Conservation (phyloP, 2,113 vertebrate species). For the Noctilio leporinus region DNA sequence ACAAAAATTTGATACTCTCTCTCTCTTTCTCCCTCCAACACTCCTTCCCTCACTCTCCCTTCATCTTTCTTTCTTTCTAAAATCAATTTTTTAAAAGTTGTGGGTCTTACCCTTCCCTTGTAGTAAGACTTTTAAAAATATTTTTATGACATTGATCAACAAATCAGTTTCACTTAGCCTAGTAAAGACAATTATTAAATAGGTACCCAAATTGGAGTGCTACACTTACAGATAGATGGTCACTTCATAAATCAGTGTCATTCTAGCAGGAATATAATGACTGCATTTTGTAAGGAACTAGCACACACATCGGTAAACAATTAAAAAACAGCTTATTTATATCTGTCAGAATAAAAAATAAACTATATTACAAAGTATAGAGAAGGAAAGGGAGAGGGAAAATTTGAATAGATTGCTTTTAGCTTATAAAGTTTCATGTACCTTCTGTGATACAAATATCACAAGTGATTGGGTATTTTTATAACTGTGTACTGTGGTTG, state of each 20-base stretch:
- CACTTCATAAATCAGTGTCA: neutral
- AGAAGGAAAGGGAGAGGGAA: neutral
- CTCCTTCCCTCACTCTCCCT: too few species aligned
- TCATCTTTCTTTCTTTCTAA: too few species aligned
- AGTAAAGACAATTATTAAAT: constrained; percentile 1
- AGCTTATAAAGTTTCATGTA: neutral
- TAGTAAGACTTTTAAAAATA: neutral
- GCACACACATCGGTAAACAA: neutral
- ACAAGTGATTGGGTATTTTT: neutral
- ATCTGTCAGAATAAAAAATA: neutral
- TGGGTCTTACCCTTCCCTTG: neutral
- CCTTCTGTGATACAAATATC: neutral
- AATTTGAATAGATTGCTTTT: neutral
- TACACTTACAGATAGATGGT: neutral
- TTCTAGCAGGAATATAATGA: neutral
- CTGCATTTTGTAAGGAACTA: neutral
- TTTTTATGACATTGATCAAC: neutral
- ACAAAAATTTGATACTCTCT: too few species aligned
- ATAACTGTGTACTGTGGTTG: neutral
- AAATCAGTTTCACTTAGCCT: neutral
- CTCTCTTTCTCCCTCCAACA: too few species aligned
- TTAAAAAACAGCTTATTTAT: neutral
- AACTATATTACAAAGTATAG: neutral
- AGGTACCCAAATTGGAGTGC: neutral
- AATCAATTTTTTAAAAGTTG: neutral